Evolutionary conservation across 2,888 invertebrate genomes (phyloP), one percentile per base, ranked within the genome.

Genomic region (Calliphora vomitoria): DNA sequence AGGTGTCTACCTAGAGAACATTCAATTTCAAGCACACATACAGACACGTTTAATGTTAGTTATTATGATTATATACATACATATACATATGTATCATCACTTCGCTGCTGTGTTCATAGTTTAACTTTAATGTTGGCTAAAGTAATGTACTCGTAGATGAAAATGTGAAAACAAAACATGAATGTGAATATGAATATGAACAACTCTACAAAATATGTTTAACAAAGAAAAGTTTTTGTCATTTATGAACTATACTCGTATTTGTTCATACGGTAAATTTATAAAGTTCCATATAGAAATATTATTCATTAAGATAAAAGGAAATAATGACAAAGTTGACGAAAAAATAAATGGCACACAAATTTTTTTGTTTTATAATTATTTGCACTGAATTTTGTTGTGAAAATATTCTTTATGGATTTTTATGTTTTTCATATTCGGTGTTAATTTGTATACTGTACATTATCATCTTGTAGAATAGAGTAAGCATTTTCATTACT

Each of bases 1-100:
- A 86, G 86, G 80, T 87, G 83, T 81, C 85, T 85, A 62, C 50
- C 69, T 53, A 81, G 35, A 66, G 62, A 79, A 84, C 47, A 72
- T 38, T 4, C 6, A 31, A 72, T 18, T 44, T 11, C 13, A 20
- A 15, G 44, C 18, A 18, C 31, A 79, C 13, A 20, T 25, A 35
- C 1, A 69, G 18, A 2, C 50, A 69, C 0, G 38, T 68, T 20
- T 62, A 41, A 69, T 69, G 76, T 53, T 58, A 76, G 76, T 69
- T 69, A 62, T 62, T 71, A 55, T 76, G 60, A 76, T 76, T 53
- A 71, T 11, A 66, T 11, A 35, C 31, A 31, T 13, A 18, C 35
- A 35, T 35, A 25, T 50, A n/a, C 11, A 8, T 55, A 55, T 66
- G 35, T 44, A 25, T n/a, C n/a, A 11, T n/a, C 31, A 62, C 50